Evolutionary conservation across 2,113 vertebrate genomes (phyloP).

Genomic region (Rhinopomastus cyanomelas): DNA sequence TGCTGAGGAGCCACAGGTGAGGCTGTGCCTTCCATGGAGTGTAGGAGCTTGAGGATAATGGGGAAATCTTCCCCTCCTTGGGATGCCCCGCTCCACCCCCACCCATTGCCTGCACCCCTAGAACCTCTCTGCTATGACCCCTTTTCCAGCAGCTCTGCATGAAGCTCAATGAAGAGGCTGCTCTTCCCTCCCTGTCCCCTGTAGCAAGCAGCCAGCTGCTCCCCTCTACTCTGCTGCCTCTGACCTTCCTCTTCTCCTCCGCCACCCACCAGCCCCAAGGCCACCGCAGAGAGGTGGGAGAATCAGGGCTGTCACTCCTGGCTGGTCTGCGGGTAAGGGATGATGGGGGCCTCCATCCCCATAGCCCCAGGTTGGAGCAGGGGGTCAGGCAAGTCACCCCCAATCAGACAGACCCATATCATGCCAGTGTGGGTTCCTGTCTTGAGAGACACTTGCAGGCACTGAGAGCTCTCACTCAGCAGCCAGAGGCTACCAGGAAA

Average conservation of each 20-base stretch:
- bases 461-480: not conserved
- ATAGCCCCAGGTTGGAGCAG: not conserved
- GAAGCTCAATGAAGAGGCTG: not conserved
- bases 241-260: conserved; percentile 39
- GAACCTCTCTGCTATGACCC: not conserved
- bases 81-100: not conserved
- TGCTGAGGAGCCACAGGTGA: fast-evolving
- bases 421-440: not conserved
- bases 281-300: fast-evolving
- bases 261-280: not conserved
- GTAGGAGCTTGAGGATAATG: not conserved
- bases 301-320: fast-evolving
- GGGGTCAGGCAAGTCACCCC: not conserved
- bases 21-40: not conserved
- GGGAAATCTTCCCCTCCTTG: not conserved
- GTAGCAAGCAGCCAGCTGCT: conserved; percentile 1
- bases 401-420: not conserved
- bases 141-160: not conserved
- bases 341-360: fast-evolving
- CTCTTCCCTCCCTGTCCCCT: not conserved
- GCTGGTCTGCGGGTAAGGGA: fast-evolving
- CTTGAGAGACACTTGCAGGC: not conserved
- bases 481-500: conserved; percentile 57
- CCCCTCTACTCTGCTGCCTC: not conserved
- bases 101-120: not conserved